phyloP scores from a whole-genome alignment of 2,797 vertebrate genomes.

The Cyclopterus lumpus region DNA sequence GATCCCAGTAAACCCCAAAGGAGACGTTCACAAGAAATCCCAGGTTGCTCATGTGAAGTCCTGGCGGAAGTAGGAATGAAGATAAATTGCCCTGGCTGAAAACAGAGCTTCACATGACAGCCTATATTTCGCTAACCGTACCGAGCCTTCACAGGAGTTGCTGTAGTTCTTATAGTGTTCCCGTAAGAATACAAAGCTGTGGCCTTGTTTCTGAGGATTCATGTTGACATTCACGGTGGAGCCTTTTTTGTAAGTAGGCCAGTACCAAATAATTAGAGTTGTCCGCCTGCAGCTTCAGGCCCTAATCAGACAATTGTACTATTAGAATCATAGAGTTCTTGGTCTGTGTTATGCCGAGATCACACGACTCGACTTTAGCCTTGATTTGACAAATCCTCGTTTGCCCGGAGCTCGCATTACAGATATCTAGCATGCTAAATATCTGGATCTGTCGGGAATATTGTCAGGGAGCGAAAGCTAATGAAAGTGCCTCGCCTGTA shows the following conservation, averaged over 20 bases:
- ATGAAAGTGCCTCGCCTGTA: background rate
- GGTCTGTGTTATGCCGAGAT: no score
- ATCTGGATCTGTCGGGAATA: no score
- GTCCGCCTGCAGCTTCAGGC: slow-evolving; percentile 5
- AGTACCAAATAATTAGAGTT: background rate
- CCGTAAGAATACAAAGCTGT: slow-evolving; percentile 7
- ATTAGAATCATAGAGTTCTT: no score
- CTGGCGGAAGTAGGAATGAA: slow-evolving; percentile 35
- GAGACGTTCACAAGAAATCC: slow-evolving; percentile 50
- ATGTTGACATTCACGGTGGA: background rate
- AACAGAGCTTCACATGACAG: background rate
- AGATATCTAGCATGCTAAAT: background rate
- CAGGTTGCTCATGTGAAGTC: slow-evolving; percentile 44
- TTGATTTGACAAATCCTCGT: no score
- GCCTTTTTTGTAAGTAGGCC: slow-evolving; percentile 21
- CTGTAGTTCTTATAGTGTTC: slow-evolving; percentile 4
- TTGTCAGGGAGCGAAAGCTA: background rate
- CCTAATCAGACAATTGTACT: background rate
- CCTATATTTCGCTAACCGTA: background rate
- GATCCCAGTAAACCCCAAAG: slow-evolving; percentile 39
- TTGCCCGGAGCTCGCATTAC: no score
- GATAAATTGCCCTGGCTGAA: slow-evolving; percentile 41
- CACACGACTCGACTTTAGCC: background rate
- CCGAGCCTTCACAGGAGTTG: background rate
- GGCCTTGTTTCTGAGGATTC: slow-evolving; percentile 40